Percentiles rank a stretch among this genome's conserved stretches.
Conservation (phyloP, 2,113 vertebrate genomes). For the Oxygymnocypris stewartii region DNA sequence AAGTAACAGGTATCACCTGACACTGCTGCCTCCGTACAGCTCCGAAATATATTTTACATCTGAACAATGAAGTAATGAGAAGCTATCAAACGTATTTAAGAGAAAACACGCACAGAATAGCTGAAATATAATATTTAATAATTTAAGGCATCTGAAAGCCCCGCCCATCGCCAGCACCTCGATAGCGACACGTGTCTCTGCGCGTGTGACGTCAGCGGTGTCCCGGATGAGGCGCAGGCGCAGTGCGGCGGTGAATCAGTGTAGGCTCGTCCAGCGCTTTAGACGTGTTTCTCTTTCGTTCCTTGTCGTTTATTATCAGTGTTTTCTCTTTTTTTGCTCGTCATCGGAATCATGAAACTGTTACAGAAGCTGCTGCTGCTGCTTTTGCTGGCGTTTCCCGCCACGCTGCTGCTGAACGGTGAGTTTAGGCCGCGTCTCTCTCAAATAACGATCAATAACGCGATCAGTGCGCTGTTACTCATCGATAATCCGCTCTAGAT, state of each 20-base stretch:
- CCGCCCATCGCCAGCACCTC: neutral
- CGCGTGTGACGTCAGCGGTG: constrained; percentile 2
- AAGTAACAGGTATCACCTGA: neutral
- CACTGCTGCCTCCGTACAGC: neutral
- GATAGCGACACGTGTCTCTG: constrained; percentile 15
- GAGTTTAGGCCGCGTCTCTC: constrained; percentile 9
- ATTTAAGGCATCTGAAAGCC: neutral
- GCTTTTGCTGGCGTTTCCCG: constrained; percentile 22
- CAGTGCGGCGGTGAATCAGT: neutral
- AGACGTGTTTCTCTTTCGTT: neutral
- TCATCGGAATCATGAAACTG: neutral
- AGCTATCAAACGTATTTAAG: fast-evolving
- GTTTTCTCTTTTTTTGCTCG: neutral
- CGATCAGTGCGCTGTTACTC: neutral
- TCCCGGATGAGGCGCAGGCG: constrained; percentile 26
- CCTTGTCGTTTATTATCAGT: neutral
- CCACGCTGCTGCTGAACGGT: constrained; percentile 17
- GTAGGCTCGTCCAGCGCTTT: neutral
- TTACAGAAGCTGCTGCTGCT: constrained; percentile 25
- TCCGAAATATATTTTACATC: neutral
- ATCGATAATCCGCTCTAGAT: neutral
- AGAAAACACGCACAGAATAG: neutral
- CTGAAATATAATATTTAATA: neutral
- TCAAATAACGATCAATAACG: neutral
- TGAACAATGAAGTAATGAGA: neutral